phyloP scores from a whole-genome alignment of 2,797 vertebrate species.

The Enteromius fasciolatus region DNA sequence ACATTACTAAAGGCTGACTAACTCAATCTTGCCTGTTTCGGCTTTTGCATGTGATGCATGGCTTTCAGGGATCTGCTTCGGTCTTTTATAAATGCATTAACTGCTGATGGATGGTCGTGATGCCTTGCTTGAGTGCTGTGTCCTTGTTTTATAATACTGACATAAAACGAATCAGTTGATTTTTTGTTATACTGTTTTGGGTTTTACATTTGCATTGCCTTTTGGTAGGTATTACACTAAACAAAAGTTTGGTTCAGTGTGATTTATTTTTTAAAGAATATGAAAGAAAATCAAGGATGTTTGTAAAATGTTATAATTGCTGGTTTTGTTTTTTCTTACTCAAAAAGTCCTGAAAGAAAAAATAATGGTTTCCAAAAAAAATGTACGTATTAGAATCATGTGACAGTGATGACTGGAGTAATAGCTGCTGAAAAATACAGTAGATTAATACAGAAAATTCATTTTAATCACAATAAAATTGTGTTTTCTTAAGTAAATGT shows the following conservation, averaged over 20 bases:
- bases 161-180: neutral
- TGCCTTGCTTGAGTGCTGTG: conserved; percentile 35
- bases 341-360: neutral
- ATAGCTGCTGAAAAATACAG: neutral
- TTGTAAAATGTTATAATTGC: neutral
- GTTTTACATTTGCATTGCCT: neutral
- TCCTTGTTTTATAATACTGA: conserved; percentile 22
- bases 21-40: conserved; percentile 46
- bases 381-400: no score
- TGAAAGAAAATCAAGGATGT: neutral
- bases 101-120: conserved; percentile 35
- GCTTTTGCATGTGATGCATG: conserved; percentile 73
- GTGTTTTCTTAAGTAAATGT: neutral
- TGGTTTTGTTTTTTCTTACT: neutral
- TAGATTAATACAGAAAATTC: neutral
- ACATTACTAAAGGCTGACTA: conserved; percentile 23
- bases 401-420: neutral
- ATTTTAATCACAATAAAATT: neutral
- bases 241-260: neutral
- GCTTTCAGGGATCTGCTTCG: conserved; percentile 55
- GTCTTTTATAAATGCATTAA: conserved; percentile 38
- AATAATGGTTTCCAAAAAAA: neutral
- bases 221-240: neutral
- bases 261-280: neutral
- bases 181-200: neutral